Base-by-base conservation (phyloP, 2,888 invertebrate species). In the Drosophila pseudotakahashii region DNA sequence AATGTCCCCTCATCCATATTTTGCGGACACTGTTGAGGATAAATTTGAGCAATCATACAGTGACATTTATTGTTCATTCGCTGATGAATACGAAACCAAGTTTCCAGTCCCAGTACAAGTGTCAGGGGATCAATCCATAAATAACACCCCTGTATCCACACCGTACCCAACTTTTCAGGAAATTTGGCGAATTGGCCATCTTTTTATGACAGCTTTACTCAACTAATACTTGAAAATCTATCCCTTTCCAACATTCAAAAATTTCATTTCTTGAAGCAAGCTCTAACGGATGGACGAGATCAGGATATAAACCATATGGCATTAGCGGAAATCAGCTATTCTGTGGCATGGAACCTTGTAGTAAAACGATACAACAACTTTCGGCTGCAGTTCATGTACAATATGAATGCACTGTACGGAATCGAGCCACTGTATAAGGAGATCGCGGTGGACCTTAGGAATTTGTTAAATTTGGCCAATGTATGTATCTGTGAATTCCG, bases 221-320 rank as follows among this genome's bases (percentile, higher is more conserved):
- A 14, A 14, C 39, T 14, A 14, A 14, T 39, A 14, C 39, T 7
- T 39, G 39, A 14, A 39, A 39, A 39, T 39, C 7, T 9, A 39
- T 39, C 14, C 7, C 39, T 39, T 14, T 39, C 39, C 7, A 14
- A 7, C 7, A 9, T 9, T 39, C 39, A 14, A 9, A 14, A 14
- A 39, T 39, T 39, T 14, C 39, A 39, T 39, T 39, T 39, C 7
- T 39, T 37, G n/a, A 37, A 37, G n/a, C 37, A 37, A 37, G n/a
- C 14, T 37, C 7, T 39, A 3, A 7, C 7, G 14, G 39, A 39
- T 3, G 7, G 9, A 39, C 14, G 14, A 39, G 39, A 39, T 14
- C 34, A 34, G 34, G 10, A 11, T 34, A 11, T 34, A 34, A 34
- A 11, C 11, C 10, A 34, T 34, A 34, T 11, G 34, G 11, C 34